Conservation (phyloP, 2,113 vertebrate genomes). For the Manacus vitellinus region DNA sequence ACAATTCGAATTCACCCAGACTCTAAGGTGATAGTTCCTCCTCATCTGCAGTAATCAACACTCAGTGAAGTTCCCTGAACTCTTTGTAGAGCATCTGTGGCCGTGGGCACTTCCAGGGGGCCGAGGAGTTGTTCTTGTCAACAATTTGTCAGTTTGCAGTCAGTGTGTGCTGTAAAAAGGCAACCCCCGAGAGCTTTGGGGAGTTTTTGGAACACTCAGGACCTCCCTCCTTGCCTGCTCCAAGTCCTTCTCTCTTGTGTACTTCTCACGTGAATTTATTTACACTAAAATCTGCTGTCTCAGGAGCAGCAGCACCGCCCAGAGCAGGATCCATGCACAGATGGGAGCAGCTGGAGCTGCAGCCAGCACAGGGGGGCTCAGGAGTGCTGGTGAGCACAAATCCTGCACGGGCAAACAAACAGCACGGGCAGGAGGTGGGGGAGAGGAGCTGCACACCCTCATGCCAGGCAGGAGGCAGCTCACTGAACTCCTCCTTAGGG, state of each 20-base stretch:
- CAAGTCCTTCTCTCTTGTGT: background rate
- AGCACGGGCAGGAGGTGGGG: background rate
- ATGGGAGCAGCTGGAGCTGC: constrained; percentile 44
- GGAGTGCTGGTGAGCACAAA: background rate
- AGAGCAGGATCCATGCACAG: background rate
- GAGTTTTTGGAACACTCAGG: background rate
- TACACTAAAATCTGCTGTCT: background rate
- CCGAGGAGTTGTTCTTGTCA: background rate
- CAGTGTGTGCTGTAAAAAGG: background rate
- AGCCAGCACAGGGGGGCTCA: background rate
- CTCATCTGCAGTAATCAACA: background rate
- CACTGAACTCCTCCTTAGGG: background rate
- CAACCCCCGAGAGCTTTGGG: background rate
- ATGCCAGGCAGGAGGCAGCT: background rate
- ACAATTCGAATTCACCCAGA: background rate
- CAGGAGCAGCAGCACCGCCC: background rate
- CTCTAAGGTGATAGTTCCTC: background rate
- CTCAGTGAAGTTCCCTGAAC: background rate
- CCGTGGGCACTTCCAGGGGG: background rate
- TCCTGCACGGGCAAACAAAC: background rate
- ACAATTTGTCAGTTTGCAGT: background rate
- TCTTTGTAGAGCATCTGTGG: background rate
- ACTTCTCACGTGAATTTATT: background rate
- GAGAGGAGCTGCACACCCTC: background rate
- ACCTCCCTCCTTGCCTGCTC: background rate